Evolutionary conservation across 2,797 vertebrate species (phyloP), one percentile per base, ranked within the genome.

Genomic region (Natrix natrix): DNA sequence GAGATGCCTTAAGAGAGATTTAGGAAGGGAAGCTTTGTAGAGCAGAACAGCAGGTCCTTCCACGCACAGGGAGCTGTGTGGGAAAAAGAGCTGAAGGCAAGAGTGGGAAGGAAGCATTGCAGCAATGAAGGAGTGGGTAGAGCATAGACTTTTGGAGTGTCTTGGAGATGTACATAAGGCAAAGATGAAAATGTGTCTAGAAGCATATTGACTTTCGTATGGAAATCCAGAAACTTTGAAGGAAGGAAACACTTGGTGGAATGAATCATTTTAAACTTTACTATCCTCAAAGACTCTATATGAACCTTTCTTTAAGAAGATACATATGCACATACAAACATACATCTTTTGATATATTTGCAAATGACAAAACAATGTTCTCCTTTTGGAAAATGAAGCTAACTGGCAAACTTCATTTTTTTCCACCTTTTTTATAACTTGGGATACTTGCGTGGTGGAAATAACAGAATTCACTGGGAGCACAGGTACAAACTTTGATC

Each of bases 11-110:
- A 95, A 55, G 83, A 74, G 22, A 78, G 55, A 60, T 28, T 90
- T 59, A 87, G 91, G 63, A 92, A 61, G 43, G 26, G 83, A 90
- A 48, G 78, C 55, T 60, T 90, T 90, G 43, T 55, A 95, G 94
- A 90, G 90, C 93, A 91, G 78, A 96, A 83, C 57, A 66, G 93
- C 94, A 87, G 94, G 91, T 92, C n/a, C 83, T 93, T 83, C 55
- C 90, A 95, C 89, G 90, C 93, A 60, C 91, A 91, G 92, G 94
- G 94, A 92, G 56, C 28, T 95, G 92, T 92, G 1, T 88, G 94
- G 90, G 92, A 90, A 89, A 74, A 94, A 95, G 52, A 92, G 5
- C 37, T 78, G 0, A 95, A 93, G 91, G 95, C 92, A 91, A 56
- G 86, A 2, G 17, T 88, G 90, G 94, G 92, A 95, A 22, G 54